These are phyloP conservation scores for Abrostola triplasia DNA, from an alignment of 2,888 invertebrate species.

Conservation along the genomic window DNA sequence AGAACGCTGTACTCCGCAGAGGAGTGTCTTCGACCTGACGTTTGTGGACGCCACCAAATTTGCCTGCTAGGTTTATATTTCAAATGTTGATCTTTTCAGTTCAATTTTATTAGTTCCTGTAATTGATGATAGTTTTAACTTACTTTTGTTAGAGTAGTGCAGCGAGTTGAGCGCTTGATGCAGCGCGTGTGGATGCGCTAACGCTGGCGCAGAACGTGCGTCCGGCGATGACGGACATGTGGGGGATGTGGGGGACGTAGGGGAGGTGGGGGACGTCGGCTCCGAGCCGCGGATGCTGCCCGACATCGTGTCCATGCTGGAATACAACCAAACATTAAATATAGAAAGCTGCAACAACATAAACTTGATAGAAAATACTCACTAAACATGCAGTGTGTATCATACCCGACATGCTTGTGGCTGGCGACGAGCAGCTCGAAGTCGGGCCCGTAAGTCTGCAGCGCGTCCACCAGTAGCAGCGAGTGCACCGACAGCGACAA, in stretches of 20 bases:
- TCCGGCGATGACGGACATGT: slow-evolving; percentile 89
- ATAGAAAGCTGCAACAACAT: no score
- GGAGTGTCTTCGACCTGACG: neutral
- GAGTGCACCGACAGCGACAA: slow-evolving; percentile 97
- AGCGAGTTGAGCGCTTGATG: slow-evolving; percentile 71
- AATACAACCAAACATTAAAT: neutral
- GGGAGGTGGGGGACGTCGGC: slow-evolving; percentile 96
- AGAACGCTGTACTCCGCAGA: no score
- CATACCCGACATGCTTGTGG: slow-evolving; percentile 96
- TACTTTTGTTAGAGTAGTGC: slow-evolving; percentile 44
- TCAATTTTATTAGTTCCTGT: neutral
- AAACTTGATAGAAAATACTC: no score
- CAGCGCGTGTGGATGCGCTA: slow-evolving; percentile 67
- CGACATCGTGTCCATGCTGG: slow-evolving; percentile 97
- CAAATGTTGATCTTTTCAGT: neutral
- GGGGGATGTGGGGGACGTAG: slow-evolving; percentile 89
- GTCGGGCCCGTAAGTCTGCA: slow-evolving; percentile 98
- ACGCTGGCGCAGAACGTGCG: slow-evolving; percentile 84
- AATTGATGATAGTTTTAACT: neutral
- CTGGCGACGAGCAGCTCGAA: slow-evolving; percentile 98
- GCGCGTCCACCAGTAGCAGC: slow-evolving; percentile 96
- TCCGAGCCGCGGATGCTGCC: slow-evolving; percentile 97
- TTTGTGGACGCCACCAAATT: neutral
- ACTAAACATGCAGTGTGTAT: neutral
- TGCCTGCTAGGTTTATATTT: no score